Evolutionary conservation across 2,113 vertebrate genomes (phyloP).

Genomic region (Silurus asotus): DNA sequence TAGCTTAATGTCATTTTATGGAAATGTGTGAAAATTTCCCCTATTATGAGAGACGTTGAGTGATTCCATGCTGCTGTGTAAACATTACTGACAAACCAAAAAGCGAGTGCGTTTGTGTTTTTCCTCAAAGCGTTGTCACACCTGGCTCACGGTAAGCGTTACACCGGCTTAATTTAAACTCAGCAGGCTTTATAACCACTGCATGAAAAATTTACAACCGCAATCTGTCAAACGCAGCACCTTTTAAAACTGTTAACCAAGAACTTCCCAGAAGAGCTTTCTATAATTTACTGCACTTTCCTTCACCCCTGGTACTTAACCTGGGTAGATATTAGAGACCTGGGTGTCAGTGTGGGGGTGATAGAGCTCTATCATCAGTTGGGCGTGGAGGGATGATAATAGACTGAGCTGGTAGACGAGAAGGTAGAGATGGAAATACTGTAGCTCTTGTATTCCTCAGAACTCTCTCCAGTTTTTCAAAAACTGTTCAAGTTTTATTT

Average conservation of each 20-base stretch:
- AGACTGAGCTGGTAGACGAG: neutral
- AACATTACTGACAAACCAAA: constrained; percentile 31
- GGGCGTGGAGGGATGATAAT: neutral
- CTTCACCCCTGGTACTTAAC: neutral
- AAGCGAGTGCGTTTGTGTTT: constrained; percentile 9
- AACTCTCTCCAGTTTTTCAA: neutral
- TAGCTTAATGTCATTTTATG: constrained; percentile 8
- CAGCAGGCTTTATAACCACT: constrained; percentile 36
- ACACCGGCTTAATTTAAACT: constrained; percentile 19
- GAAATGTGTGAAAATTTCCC: neutral
- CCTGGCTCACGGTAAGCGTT: neutral
- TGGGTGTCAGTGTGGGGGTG: neutral
- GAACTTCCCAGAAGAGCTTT: neutral
- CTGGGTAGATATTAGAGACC: neutral
- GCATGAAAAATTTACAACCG: constrained; percentile 35
- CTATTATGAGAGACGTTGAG: neutral
- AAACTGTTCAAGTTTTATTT: constrained; percentile 2
- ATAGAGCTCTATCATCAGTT: neutral
- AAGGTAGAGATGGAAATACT: neutral
- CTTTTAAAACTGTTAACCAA: constrained; percentile 34
- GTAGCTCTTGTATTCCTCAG: neutral
- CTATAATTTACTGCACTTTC: constrained; percentile 17
- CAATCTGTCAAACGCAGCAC: constrained; percentile 34
- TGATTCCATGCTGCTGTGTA: neutral
- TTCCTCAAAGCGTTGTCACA: neutral